Evolutionary conservation across 2,113 vertebrate genomes (phyloP), one percentile per base, ranked within the genome.

Genomic region (Bungarus multicinctus): DNA sequence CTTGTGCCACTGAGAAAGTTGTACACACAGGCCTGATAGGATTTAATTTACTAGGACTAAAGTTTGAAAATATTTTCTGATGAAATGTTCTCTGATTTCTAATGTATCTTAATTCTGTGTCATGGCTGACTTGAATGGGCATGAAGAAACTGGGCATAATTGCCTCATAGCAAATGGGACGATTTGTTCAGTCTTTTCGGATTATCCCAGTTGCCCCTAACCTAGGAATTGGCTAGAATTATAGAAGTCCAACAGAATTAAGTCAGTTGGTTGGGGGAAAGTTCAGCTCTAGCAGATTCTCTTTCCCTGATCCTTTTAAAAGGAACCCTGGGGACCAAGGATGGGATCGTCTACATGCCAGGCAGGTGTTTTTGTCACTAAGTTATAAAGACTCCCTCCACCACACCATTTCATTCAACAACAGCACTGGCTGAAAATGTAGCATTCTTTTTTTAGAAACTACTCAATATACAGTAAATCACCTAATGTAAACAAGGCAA

Each of bases 1-100:
- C 57, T 5, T n/a, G 23, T 90, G 47, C 94, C 94, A 93, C 50
- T 93, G 95, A 3, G 2, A 94, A 95, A 95, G 94, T 39, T 92
- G 90, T 91, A 87, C 0, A 4, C 0, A 0, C n/a, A 64, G 60
- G 39, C 30, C 92, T 47, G 34, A 89, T 88, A 92, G 88, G 64
- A 43, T 22, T 81, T 43, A 0, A 0, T 91, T 85, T 91, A 89
- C 0, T 30, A 18, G 4, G 92, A 74, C 58, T n/a, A 52, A 52
- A 53, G 81, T 45, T 53, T 89, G 74, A 43, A 89, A 64, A 74
- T 87, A 25, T 22, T 57, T 55, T 55, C 69, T 1, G 16, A 25
- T 16, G 2, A 30, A 43, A 20, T 45, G 45, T 23, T 86, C 53
- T 43, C 90, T 18, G 14, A 11, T 45, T 47, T 85, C 3, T 27